Conservation (phyloP, 2,113 vertebrate genomes). For the Hypanus sabinus region DNA sequence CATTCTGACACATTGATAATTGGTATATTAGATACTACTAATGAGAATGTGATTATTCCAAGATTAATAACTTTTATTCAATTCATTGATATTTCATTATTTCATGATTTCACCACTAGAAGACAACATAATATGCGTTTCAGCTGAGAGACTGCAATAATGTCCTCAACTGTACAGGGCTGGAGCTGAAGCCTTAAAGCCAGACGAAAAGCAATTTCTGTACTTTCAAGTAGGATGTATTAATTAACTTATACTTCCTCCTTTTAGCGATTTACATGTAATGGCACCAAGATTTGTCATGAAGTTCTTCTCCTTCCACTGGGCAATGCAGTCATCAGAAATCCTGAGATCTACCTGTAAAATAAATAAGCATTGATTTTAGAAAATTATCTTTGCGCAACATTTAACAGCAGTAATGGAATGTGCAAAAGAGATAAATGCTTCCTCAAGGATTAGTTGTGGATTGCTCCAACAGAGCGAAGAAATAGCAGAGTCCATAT, state of each 20-base stretch:
- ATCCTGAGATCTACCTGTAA: constrained; percentile 74
- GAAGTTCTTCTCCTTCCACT: constrained; percentile 82
- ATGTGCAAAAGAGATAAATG: not conserved
- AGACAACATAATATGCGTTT: not conserved
- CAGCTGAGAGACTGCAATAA: not conserved
- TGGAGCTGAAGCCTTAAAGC: not conserved
- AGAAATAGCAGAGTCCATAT: not conserved
- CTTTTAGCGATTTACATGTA: constrained; percentile 83
- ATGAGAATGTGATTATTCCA: not conserved
- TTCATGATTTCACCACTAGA: not conserved
- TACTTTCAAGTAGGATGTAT: not conserved
- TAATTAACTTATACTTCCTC: constrained; percentile 83
- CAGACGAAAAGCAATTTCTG: not conserved
- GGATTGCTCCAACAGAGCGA: not conserved
- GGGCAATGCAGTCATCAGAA: constrained; percentile 71
- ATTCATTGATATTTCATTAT: not conserved
- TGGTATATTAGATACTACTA: not conserved
- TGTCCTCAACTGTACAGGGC: not conserved
- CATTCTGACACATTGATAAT: not conserved
- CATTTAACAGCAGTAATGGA: not conserved
- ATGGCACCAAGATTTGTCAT: constrained; percentile 82
- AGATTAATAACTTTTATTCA: not conserved
- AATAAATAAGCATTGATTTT: constrained; percentile 30
- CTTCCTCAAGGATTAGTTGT: not conserved
- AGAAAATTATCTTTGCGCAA: rapidly evolving